Base-by-base conservation (phyloP, 1,140 invertebrate genomes). In the Euura saliciscinereae region DNA sequence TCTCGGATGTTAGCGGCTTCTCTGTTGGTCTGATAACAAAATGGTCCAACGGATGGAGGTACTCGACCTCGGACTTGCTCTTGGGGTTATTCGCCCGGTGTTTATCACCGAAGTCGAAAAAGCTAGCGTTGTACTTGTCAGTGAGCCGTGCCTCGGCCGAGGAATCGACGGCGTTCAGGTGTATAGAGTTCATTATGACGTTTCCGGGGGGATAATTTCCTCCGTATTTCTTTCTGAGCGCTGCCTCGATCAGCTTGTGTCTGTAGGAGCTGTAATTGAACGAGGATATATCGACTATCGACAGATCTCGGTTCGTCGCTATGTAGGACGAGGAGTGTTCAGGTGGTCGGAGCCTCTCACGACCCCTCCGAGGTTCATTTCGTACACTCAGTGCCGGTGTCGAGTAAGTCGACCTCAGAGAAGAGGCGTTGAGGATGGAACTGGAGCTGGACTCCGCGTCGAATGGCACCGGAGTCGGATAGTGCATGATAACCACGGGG, bases 201-300 rank as follows among this genome's bases (percentile, higher is more conserved):
- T 81, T 76, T 0, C 83, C 83, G 0, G 84, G 84, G 2, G 82
- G 78, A 10, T 82, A 81, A 7, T 71, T 65, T 10, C 83, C 73
- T 1, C 78, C 71, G 72, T 85, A 87, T 4, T 79, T 79, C 45
- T 79, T 82, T 10, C 69, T 79, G 8, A 86, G 66, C 0, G 76
- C 79, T 0, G 66, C 65, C n/a, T 86, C 80, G 4, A 87, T 75
- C 13, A 87, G 65, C 70, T 81, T 81, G 64, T 83, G 76, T 0
- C 85, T 76, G 11, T 84, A 83, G 0, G 78, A 73, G 2, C 69
- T 71, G 66, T 86, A 86, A 68, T 87, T 78, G n/a, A 79, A 79
- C 0, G 65, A 67, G 0, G 79, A 79, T 71, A 81, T 81, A 46
- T 83, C 79, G 46, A 82, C 69, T 44, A 82, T 71, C 1, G 80